A percentile compares a stretch with the other conserved stretches of the same genome.
Evolutionary conservation across 2,113 vertebrate genomes (phyloP).

Genomic region (Cervus canadensis): DNA sequence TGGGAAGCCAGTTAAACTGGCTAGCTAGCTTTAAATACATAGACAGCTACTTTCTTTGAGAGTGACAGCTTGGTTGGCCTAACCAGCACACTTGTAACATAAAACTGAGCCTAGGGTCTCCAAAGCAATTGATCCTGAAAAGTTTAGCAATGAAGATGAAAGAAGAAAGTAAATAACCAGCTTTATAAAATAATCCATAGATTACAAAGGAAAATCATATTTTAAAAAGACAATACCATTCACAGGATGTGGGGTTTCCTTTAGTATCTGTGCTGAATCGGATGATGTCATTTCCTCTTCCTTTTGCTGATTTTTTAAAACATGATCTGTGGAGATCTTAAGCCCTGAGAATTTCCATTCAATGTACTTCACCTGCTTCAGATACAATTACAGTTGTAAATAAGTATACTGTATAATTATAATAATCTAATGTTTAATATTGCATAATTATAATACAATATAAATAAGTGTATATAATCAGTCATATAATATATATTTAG

Average conservation of each 20-base stretch:
- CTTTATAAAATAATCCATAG: not conserved
- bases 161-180: not conserved
- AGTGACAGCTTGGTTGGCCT: not conserved
- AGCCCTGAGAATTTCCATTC: constrained; percentile 45
- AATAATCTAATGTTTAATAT: not conserved
- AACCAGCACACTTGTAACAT: not conserved
- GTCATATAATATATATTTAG: not conserved
- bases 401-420: not conserved
- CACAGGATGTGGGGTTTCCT: not conserved
- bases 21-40: not conserved
- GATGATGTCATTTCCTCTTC: not conserved
- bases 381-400: not conserved
- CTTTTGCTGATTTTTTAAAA: not conserved
- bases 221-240: constrained; percentile 59
- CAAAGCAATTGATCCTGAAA: not conserved
- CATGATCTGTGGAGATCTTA: not conserved
- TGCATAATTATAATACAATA: not conserved
- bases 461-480: not conserved
- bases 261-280: not conserved
- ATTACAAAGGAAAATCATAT: not conserved
- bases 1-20: not conserved
- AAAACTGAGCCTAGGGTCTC: not conserved
- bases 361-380: constrained; percentile 44
- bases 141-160: not conserved
- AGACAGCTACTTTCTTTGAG: not conserved